These are phyloP conservation scores for Fissipunctia ypsillon DNA, from an alignment of 2,888 invertebrate species.

Conservation along the genomic window DNA sequence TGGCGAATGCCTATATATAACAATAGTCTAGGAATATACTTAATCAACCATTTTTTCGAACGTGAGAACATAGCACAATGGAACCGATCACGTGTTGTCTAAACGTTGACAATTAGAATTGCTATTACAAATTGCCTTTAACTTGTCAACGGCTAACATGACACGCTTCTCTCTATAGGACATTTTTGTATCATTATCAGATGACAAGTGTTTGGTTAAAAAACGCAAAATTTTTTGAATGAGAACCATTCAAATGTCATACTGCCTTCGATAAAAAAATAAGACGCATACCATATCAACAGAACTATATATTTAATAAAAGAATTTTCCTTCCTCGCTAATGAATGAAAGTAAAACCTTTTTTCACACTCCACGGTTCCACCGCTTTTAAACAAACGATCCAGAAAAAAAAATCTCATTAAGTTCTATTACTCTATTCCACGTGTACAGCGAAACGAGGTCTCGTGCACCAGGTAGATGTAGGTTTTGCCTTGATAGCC, in stretches of 20 bases:
- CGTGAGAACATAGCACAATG: slow-evolving; percentile 50
- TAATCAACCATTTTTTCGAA: slow-evolving; percentile 28
- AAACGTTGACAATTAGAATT: slow-evolving; percentile 50
- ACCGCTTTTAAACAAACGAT: slow-evolving; percentile 22
- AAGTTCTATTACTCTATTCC: slow-evolving; percentile 44
- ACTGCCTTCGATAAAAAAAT: too few species aligned
- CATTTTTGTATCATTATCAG: slow-evolving; percentile 24
- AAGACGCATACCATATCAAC: background rate
- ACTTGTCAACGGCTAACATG: slow-evolving; percentile 31
- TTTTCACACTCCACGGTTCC: slow-evolving; percentile 10
- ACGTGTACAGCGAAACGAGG: slow-evolving; percentile 53
- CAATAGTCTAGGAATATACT: slow-evolving; percentile 37
- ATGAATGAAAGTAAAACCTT: slow-evolving; percentile 25
- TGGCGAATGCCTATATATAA: slow-evolving; percentile 3
- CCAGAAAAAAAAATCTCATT: slow-evolving; percentile 35
- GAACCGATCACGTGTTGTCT: slow-evolving; percentile 53
- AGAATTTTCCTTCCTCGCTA: background rate
- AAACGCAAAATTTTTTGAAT: too few species aligned
- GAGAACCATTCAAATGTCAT: background rate
- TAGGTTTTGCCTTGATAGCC: slow-evolving; percentile 72
- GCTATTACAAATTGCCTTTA: slow-evolving; percentile 26
- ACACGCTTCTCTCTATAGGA: slow-evolving; percentile 12
- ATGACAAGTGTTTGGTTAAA: background rate
- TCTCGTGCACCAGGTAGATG: slow-evolving; percentile 70
- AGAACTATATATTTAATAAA: background rate